phyloP scores from a whole-genome alignment of 2,888 invertebrate species.

The Agrochola litura region DNA sequence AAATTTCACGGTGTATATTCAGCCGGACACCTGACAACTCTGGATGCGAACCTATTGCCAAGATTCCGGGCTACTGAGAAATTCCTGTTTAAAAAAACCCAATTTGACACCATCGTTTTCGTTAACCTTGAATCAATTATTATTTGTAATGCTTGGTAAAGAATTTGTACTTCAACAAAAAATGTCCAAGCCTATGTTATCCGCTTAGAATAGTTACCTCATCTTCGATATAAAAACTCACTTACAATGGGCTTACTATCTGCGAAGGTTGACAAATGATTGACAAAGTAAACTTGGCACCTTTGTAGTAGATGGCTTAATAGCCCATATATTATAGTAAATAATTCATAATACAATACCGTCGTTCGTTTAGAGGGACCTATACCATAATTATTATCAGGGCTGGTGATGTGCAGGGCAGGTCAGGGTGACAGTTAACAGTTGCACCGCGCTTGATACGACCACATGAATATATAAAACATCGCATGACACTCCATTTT shows the following conservation, averaged over 20 bases:
- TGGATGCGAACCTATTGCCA: background rate
- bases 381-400: no score
- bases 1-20: no score
- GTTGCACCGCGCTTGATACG: no score
- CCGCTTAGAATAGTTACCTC: conserved; percentile 25
- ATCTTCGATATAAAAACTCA: conserved; percentile 5
- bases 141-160: conserved; percentile 12
- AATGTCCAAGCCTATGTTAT: background rate
- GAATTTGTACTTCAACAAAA: conserved; percentile 33
- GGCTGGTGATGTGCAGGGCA: no score
- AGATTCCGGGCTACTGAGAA: background rate
- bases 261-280: conserved; percentile 11
- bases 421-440: no score
- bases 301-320: background rate
- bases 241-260: conserved; percentile 6
- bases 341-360: no score
- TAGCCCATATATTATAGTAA: background rate
- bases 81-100: background rate
- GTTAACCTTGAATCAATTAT: conserved; percentile 24
- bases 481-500: no score
- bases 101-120: conserved; percentile 15
- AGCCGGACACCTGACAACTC: no score
- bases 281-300: background rate
- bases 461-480: no score
- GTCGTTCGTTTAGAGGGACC: no score